Evolutionary conservation across 2,888 invertebrate genomes (phyloP).

Genomic region (Aproaerema taeniolella): DNA sequence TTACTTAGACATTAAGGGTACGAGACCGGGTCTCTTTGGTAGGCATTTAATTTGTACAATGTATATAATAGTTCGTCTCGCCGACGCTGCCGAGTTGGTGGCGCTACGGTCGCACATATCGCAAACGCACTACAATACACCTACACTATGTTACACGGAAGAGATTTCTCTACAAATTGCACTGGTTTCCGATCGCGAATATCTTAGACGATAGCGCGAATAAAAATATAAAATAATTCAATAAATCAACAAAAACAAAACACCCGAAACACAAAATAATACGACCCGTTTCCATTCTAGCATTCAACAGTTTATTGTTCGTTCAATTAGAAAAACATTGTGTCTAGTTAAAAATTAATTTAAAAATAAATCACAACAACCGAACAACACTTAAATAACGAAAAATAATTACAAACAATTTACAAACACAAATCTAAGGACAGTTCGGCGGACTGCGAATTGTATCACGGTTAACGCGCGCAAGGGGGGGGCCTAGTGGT

Average conservation of each 20-base stretch:
- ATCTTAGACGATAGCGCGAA: conserved; percentile 69
- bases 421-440: conserved; percentile 69
- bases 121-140: conserved; percentile 67
- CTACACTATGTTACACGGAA: conserved; percentile 75
- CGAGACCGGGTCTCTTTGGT: conserved; percentile 79
- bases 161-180: conserved; percentile 78
- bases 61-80: conserved; percentile 65
- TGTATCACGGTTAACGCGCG: conserved; percentile 43
- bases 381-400: conserved; percentile 76
- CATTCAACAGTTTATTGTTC: conserved; percentile 74
- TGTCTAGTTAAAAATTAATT: conserved; percentile 59
- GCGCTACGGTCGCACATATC: conserved; percentile 53
- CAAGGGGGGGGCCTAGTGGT: conserved; percentile 46
- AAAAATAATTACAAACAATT: conserved; percentile 75
- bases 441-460: conserved; percentile 64
- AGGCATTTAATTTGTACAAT: conserved; percentile 78
- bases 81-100: conserved; percentile 46
- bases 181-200: conserved; percentile 75
- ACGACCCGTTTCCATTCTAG: conserved; percentile 76
- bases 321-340: conserved; percentile 57
- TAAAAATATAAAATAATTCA: conserved; percentile 65
- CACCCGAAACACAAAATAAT: conserved; percentile 74
- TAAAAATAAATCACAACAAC: conserved; percentile 77
- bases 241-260: conserved; percentile 72
- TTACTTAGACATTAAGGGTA: conserved; percentile 74